A percentile compares a stretch with the other conserved stretches of the same genome.
Evolutionary conservation across 2,113 vertebrate genomes (phyloP).

Genomic region (Carlito syrichta): DNA sequence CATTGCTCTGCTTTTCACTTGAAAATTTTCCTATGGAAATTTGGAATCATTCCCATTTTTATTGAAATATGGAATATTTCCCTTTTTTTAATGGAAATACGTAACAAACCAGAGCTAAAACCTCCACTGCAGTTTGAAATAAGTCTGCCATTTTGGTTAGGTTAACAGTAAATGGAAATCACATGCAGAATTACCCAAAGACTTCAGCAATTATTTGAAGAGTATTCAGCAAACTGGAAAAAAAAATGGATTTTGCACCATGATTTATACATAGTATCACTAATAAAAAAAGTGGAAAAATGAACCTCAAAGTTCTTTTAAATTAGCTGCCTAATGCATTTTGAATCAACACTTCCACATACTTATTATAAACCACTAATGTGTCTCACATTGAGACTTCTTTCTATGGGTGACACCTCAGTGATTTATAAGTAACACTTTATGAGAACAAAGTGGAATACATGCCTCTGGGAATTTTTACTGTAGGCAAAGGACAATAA

Average conservation of each 20-base stretch:
- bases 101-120: not conserved
- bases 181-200: not conserved
- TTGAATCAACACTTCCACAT: slow-evolving; percentile 35
- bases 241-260: not conserved
- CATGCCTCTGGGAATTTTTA: not conserved
- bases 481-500: not conserved
- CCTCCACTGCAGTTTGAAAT: not conserved
- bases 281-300: slow-evolving; percentile 14
- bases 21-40: not conserved
- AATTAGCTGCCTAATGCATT: slow-evolving; percentile 21
- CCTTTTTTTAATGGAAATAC: not conserved
- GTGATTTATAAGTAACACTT: not conserved
- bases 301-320: not conserved
- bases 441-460: not conserved
- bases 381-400: not conserved
- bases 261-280: slow-evolving; percentile 31
- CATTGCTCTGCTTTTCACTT: not conserved
- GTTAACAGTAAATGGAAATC: slow-evolving; percentile 11
- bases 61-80: no score
- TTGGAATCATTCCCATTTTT: no score
- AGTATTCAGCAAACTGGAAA: not conserved
- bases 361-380: not conserved
- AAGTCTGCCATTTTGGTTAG: not conserved
- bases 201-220: not conserved
- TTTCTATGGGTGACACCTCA: not conserved